Evolutionary conservation across 1,140 invertebrate genomes (phyloP).

Genomic region (Dysdera silvatica): DNA sequence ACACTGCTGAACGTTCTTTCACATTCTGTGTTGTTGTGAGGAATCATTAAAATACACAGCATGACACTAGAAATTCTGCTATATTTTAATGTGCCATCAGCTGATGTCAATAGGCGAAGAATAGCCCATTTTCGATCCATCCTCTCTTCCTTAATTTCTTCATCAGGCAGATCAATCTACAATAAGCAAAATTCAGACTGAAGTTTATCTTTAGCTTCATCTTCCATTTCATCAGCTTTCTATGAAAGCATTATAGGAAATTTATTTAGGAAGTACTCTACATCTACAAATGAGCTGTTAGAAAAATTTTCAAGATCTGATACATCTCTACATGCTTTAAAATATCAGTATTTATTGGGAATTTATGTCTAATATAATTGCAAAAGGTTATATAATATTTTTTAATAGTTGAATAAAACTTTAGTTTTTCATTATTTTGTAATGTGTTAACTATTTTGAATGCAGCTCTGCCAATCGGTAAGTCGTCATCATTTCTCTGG

Average conservation of each 20-base stretch:
- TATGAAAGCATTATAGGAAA: neutral
- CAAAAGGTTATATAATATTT: neutral
- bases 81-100: neutral
- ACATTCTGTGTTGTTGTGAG: constrained; percentile 3
- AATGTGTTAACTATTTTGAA: neutral
- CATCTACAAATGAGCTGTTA: neutral
- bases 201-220: neutral
- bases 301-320: neutral
- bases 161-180: neutral
- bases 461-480: neutral
- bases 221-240: neutral
- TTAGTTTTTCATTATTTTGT: neutral
- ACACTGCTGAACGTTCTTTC: neutral
- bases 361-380: neutral
- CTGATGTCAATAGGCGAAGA: neutral
- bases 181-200: neutral
- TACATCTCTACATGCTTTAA: neutral
- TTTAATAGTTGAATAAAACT: neutral
- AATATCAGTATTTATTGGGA: neutral
- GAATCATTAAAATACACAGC: neutral
- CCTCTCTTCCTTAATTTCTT: neutral
- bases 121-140: neutral
- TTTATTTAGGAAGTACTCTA: neutral
- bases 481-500: neutral
- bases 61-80: neutral